Evolutionary conservation across 2,113 vertebrate genomes (phyloP), one percentile per base, ranked within the genome.

Genomic region (Lophius piscatorius): DNA sequence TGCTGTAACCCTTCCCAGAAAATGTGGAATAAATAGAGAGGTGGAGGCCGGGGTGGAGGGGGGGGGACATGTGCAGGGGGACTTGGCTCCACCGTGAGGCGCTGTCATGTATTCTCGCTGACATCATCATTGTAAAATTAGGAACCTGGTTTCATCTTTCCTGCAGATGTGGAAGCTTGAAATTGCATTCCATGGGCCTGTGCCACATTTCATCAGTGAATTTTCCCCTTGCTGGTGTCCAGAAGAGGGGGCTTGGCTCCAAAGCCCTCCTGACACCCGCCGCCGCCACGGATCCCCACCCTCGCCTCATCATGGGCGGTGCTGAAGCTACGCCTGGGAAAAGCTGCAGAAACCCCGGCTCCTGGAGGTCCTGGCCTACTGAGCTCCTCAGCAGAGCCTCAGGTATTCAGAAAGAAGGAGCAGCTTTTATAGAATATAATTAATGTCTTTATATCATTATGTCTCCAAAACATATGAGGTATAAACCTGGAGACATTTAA

Each of bases 41-140:
- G 47, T 42, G 17, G 34, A 21, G 47, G 9, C 24, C 39, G 46
- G 44, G 55, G 48, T 54, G 42, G 26, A 45, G 34, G 55, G 54
- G 59, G 51, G 48, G 59, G 55, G 46, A 59, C 61, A 49, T 45
- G 51, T 45, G 59, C 52, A 67, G 63, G 63, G 46, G 51, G 35
- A 57, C 42, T 55, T 74, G 60, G 52, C 90, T 87, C 89, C 89
- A 90, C 73, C 76, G 83, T 90, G 89, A 85, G 79, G 78, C 91
- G 73, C 93, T 93, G 93, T 94, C 91, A 76, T 93, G 92, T 92
- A 90, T 91, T 89, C 88, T 88, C 89, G 85, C 88, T 96, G 94
- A 97, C 93, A 96, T 97, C 94, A 96, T 92, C 91, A 91, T 85
- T 93, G 91, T 93, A 92, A 94, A 96, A 94, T 95, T 92, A 94